Conservation (phyloP, 2,888 invertebrate genomes). For the Drosophila anomelani region DNA sequence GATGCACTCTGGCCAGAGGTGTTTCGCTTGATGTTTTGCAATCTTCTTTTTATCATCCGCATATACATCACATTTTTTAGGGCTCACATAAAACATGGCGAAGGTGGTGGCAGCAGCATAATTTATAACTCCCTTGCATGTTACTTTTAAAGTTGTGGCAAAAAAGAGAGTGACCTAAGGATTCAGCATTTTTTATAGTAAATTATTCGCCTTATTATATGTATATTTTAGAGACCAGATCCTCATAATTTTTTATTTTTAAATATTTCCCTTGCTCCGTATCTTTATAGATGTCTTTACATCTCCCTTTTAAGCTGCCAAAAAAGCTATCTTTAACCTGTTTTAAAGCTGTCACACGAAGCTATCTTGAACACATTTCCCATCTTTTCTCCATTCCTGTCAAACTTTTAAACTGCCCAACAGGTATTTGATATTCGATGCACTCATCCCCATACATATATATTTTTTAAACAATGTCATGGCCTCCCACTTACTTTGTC, state of each 20-base stretch:
- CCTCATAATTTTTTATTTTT: background rate
- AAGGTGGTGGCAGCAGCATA: slow-evolving; percentile 19
- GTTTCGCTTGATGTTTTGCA: slow-evolving; percentile 42
- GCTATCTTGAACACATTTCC: background rate
- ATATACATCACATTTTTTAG: slow-evolving; percentile 35
- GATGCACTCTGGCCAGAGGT: slow-evolving; percentile 37
- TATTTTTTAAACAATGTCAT: slow-evolving; percentile 11
- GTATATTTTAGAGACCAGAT: too few relatives aligned
- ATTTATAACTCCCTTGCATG: slow-evolving; percentile 30
- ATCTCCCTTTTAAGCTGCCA: background rate
- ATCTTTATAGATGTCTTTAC: too few relatives aligned
- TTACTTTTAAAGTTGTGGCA: slow-evolving; percentile 26
- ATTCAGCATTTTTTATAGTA: background rate
- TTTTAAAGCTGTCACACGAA: background rate
- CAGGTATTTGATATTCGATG: slow-evolving; percentile 12
- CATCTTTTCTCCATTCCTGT: background rate
- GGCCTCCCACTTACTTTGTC: slow-evolving; percentile 15
- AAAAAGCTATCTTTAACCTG: background rate
- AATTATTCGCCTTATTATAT: too few relatives aligned
- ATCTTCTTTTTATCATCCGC: slow-evolving; percentile 35
- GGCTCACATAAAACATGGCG: slow-evolving; percentile 13
- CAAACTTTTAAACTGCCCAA: slow-evolving; percentile 1
- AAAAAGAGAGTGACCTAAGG: background rate
- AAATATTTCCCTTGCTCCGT: background rate
- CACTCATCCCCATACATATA: background rate